Evolutionary conservation across 2,113 vertebrate genomes (phyloP).

Genomic region (Cyprinodon brontotheroides): DNA sequence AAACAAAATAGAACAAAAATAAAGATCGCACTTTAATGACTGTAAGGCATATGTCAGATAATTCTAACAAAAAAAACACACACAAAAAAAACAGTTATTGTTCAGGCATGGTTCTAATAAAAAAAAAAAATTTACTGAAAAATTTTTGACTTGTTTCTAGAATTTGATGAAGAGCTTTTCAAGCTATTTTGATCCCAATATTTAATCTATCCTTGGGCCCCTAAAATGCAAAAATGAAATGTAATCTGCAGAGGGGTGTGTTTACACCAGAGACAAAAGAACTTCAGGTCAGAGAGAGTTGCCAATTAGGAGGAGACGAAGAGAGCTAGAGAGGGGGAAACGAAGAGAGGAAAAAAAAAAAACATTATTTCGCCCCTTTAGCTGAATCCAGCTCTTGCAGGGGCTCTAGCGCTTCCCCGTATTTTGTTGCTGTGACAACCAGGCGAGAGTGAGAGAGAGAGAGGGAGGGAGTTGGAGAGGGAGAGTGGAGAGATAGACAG

Average conservation of each 20-base stretch:
- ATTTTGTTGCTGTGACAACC: slow-evolving; percentile 98
- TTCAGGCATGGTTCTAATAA: slow-evolving; percentile 36
- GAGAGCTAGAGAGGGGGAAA: slow-evolving; percentile 62
- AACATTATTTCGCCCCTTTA: slow-evolving; percentile 87
- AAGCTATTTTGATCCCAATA: slow-evolving; percentile 54
- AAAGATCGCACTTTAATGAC: background rate
- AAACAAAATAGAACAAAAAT: no score
- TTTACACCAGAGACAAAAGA: slow-evolving; percentile 83
- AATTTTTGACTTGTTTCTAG: slow-evolving; percentile 52
- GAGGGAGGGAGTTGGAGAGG: slow-evolving; percentile 28
- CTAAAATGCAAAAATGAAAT: slow-evolving; percentile 72
- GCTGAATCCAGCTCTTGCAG: slow-evolving; percentile 85
- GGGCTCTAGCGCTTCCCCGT: slow-evolving; percentile 87
- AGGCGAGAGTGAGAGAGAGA: slow-evolving; percentile 57
- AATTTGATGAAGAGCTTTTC: slow-evolving; percentile 56
- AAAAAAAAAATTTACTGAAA: slow-evolving; percentile 35
- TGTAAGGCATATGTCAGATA: slow-evolving; percentile 15
- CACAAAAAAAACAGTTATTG: slow-evolving; percentile 45
- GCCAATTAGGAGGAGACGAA: slow-evolving; percentile 92
- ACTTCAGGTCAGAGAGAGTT: slow-evolving; percentile 89
- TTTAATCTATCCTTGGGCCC: no score
- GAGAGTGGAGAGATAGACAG: slow-evolving; percentile 42
- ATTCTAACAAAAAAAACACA: slow-evolving; percentile 31
- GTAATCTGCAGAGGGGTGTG: slow-evolving; percentile 70
- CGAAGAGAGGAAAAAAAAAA: slow-evolving; percentile 15